Evolutionary conservation across 92 coral and sea anemone genomes (phyloP).

Genomic region (Scolanthus callimorphus): DNA sequence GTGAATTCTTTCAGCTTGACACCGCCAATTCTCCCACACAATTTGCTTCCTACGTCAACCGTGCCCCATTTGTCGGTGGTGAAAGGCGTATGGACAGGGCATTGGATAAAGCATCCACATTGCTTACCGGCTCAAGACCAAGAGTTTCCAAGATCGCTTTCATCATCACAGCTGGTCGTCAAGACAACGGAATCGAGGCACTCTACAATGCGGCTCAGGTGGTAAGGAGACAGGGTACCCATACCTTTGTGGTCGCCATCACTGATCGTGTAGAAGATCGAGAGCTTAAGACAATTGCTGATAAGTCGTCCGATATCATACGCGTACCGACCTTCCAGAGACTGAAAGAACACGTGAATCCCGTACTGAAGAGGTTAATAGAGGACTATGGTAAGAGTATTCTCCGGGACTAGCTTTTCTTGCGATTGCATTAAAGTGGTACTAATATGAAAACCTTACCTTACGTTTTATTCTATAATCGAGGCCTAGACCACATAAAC

Average conservation of each 20-base stretch:
- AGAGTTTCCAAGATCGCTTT: conserved; percentile 60
- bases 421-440: too few species aligned
- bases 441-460: too few species aligned
- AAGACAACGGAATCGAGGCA: conserved; percentile 14
- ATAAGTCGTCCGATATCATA: conserved; percentile 47
- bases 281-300: conserved; percentile 58
- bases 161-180: conserved; percentile 49
- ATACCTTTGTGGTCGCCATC: conserved; percentile 51
- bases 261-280: conserved; percentile 43
- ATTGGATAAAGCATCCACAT: conserved; percentile 38
- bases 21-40: conserved; percentile 6
- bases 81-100: conserved; percentile 59
- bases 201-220: conserved; percentile 43
- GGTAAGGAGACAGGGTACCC: conserved; percentile 40
- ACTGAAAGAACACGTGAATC: conserved; percentile 15
- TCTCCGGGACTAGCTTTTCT: too few species aligned
- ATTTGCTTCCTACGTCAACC: conserved; percentile 15
- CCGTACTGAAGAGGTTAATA: conserved; percentile 6
- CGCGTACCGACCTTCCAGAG: conserved; percentile 26
- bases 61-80: conserved; percentile 23
- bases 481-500: too few species aligned
- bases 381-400: conserved; percentile 14
- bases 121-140: conserved; percentile 49
- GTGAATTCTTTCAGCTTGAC: conserved; percentile 23
- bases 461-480: too few species aligned